Evolutionary conservation across 1,140 invertebrate species (phyloP), one percentile per base, ranked within the genome.

Genomic region (Sycobia sp.): DNA sequence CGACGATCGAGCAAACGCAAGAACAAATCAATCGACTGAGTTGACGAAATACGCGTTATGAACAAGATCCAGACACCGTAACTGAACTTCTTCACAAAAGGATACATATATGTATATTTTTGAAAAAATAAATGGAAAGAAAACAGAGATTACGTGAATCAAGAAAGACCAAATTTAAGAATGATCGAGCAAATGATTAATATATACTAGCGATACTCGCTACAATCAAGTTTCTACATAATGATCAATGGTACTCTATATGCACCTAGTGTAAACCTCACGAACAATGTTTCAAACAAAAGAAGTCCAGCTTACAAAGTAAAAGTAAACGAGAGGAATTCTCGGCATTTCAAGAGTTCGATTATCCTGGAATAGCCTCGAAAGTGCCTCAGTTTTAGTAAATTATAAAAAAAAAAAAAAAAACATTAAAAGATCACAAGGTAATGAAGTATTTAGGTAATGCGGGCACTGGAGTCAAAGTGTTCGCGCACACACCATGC

Each of bases 321-420:
- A 38, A 62, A 62, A 29, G 34, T 47, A 38, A 25, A 16, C 25
- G 38, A 2, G 51, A 34, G 39, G 32, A 14, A 63, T 63, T 34
- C 18, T 57, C 38, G 46, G 22, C 23, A 4, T 36, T 50, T 46
- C 13, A 62, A 47, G 34, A 63, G 54, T 57, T 51, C 29, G 61
- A 62, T 49, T n/a, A 62, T 62, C 32, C 41, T 62, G 67, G 62
- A 68, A 63, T 67, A 71, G 69, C 68, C 69, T 72, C 60, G 67
- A 71, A 76, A 77, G 75, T 79, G 77, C 77, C 77, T 79, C 76
- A 73, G 69, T 77, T 73, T 66, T 66, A 61, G 51, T 16, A 36
- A 62, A 62, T 49, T 57, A 44, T 46, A 50, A 64, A 41, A 44
- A 62, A 58, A 5, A 44, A 53, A 32, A 62, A 47, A 5, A 50